phyloP scores from a whole-genome alignment of 2,113 vertebrate species.

The Aspidoscelis tigris region DNA sequence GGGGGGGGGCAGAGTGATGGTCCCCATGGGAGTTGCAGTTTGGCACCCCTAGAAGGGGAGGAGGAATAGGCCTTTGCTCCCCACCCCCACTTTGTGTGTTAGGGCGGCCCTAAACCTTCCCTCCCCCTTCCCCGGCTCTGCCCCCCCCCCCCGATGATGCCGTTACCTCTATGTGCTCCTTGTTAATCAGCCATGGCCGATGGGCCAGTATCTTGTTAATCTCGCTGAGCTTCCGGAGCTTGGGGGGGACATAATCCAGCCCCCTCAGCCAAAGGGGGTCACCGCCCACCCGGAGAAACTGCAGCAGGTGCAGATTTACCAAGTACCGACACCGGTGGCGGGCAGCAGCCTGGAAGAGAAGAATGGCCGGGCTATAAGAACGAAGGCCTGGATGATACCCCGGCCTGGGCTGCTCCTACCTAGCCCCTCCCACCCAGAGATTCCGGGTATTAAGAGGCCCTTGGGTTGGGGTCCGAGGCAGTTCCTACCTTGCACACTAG shows the following conservation, averaged over 20 bases:
- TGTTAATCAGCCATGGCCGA: slow-evolving; percentile 93
- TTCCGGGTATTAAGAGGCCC: too few species aligned
- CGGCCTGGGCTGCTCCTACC: neutral
- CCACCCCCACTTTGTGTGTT: neutral
- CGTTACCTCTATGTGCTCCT: slow-evolving; percentile 91
- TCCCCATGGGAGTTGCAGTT: too few species aligned
- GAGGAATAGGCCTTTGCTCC: too few species aligned
- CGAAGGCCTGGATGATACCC: neutral
- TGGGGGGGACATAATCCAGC: slow-evolving; percentile 83
- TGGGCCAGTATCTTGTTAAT: slow-evolving; percentile 96
- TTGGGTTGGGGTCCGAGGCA: neutral
- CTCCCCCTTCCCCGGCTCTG: neutral
- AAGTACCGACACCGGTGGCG: slow-evolving; percentile 92
- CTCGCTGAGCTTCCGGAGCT: slow-evolving; percentile 87
- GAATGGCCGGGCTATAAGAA: neutral
- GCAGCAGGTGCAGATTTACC: slow-evolving; percentile 87
- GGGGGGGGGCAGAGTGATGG: too few species aligned
- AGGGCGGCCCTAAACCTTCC: too few species aligned
- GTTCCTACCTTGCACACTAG: neutral
- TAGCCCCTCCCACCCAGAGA: neutral
- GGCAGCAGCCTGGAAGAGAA: slow-evolving; percentile 84
- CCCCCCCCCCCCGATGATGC: neutral
- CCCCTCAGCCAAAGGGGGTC: slow-evolving; percentile 91
- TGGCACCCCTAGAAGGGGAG: too few species aligned
- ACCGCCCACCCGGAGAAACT: slow-evolving; percentile 90